These are phyloP conservation scores for Microcebus tavaratra DNA, from an alignment of 2,113 vertebrate species.

Conservation along the genomic window DNA sequence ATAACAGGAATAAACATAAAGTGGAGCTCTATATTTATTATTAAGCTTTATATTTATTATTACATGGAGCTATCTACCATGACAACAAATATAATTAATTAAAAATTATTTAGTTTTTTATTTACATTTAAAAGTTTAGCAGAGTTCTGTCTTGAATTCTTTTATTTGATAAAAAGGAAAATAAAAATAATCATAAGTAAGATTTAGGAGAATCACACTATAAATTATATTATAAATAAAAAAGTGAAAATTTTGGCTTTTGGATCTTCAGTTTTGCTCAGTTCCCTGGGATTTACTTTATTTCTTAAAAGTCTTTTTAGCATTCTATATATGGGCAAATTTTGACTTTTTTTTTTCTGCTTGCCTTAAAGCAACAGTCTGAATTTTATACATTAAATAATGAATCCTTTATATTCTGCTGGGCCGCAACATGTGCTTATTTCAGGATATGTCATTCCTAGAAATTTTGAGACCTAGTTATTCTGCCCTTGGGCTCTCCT, in stretches of 20 bases:
- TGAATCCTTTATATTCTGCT: not conserved
- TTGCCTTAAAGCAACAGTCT: conserved; percentile 42
- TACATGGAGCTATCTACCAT: not conserved
- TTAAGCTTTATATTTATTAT: too few species aligned
- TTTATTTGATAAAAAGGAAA: not conserved
- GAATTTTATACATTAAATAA: conserved; percentile 20
- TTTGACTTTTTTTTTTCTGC: not conserved
- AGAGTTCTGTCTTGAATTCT: conserved; percentile 4
- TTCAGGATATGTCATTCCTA: not conserved
- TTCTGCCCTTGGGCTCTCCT: not conserved
- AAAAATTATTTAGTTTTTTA: not conserved
- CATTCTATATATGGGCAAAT: not conserved
- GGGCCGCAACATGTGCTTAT: not conserved
- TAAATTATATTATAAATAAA: not conserved
- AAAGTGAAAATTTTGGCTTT: conserved; percentile 6
- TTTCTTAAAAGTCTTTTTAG: not conserved
- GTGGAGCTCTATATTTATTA: not conserved
- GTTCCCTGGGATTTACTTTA: not conserved
- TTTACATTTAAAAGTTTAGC: not conserved
- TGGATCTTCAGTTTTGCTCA: not conserved
- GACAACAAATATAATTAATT: not conserved
- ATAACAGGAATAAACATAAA: not conserved
- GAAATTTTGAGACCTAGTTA: not conserved
- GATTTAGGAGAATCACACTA: not conserved
- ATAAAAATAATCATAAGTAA: not conserved